A percentile compares a stretch with the other conserved stretches of the same genome.
Evolutionary conservation across 2,888 invertebrate species (phyloP).

Genomic region (Napeogenes sylphis): DNA sequence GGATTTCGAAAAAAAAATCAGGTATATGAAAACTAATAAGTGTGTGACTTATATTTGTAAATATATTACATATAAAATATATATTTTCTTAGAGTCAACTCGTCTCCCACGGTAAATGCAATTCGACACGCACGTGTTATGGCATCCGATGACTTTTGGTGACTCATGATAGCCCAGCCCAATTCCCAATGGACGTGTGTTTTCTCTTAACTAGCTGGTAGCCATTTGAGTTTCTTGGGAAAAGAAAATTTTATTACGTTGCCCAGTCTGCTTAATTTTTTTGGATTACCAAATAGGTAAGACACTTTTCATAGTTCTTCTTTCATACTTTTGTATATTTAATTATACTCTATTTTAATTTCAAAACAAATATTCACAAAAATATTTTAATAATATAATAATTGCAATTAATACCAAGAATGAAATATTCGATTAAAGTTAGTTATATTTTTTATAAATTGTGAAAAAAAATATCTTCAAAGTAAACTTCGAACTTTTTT

Average conservation of each 20-base stretch:
- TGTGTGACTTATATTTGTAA: too few relatives aligned
- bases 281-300: too few relatives aligned
- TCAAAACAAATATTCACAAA: too few relatives aligned
- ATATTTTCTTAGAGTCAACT: constrained; percentile 17
- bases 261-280: neutral
- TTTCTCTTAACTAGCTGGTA: constrained; percentile 57
- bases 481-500: neutral
- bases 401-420: too few relatives aligned
- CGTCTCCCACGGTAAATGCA: constrained; percentile 73
- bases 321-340: too few relatives aligned
- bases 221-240: constrained; percentile 15
- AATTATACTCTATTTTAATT: too few relatives aligned
- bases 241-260: neutral
- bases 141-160: constrained; percentile 69
- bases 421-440: too few relatives aligned
- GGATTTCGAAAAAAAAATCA: neutral
- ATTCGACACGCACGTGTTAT: constrained; percentile 74
- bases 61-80: constrained; percentile 2
- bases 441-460: too few relatives aligned
- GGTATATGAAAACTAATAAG: neutral
- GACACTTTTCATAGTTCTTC: too few relatives aligned
- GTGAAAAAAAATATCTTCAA: neutral
- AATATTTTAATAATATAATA: too few relatives aligned
- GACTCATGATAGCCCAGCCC: constrained; percentile 51
- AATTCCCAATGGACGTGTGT: constrained; percentile 68